A percentile compares a stretch with the other conserved stretches of the same genome.
phyloP scores from a whole-genome alignment of 2,113 vertebrate species.

The Cichladusa arquata region DNA sequence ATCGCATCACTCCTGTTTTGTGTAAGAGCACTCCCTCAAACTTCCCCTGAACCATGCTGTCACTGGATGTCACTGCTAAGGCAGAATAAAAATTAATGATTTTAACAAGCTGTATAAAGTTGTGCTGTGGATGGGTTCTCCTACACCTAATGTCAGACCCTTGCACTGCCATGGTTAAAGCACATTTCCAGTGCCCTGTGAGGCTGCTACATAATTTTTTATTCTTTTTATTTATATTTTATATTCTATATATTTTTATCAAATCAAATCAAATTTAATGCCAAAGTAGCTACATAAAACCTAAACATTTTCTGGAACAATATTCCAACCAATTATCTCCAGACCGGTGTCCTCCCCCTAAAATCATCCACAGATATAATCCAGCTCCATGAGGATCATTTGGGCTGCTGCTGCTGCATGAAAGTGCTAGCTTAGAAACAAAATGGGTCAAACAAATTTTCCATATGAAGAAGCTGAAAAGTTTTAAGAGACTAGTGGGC shows the following conservation, averaged over 20 bases:
- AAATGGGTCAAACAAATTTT: neutral
- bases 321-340: neutral
- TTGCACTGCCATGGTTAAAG: neutral
- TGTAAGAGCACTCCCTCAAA: neutral
- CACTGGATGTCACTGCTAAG: neutral
- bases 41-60: neutral
- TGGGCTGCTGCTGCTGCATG: neutral
- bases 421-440: neutral
- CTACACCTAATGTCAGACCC: neutral
- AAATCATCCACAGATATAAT: neutral
- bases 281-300: neutral
- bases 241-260: neutral
- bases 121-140: neutral
- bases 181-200: neutral
- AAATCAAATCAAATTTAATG: neutral
- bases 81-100: neutral
- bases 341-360: neutral
- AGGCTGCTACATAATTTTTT: no score
- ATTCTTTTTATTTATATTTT: no score
- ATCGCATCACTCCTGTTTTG: neutral
- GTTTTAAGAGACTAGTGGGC: neutral
- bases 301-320: neutral
- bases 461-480: neutral
- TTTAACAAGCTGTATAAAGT: neutral
- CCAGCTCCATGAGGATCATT: neutral